Evolutionary conservation across 2,797 vertebrate genomes (phyloP).

Genomic region (Aplochiton taeniatus): DNA sequence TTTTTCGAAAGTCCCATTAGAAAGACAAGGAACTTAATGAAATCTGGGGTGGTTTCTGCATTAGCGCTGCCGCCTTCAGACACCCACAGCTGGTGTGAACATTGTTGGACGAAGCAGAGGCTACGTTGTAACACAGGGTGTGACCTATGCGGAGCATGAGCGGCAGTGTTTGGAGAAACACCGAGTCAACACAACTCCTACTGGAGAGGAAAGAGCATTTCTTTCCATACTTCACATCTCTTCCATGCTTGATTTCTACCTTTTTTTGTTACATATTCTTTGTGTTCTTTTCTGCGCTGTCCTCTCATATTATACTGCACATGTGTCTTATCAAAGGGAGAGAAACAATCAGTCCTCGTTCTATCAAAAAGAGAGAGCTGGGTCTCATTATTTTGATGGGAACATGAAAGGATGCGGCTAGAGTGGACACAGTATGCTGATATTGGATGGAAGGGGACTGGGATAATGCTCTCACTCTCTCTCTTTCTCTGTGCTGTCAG

Average conservation of each 20-base stretch:
- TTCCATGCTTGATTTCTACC: constrained; percentile 1
- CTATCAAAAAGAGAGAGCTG: constrained; percentile 60
- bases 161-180: constrained; percentile 44
- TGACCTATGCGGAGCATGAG: background rate
- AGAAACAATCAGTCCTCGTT: constrained; percentile 68
- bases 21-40: constrained; percentile 3
- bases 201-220: constrained; percentile 40
- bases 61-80: constrained; percentile 29
- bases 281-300: constrained; percentile 3
- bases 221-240: background rate
- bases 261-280: background rate
- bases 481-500: no score
- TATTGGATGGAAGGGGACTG: constrained; percentile 59
- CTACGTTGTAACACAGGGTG: constrained; percentile 29
- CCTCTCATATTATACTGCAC: constrained; percentile 33
- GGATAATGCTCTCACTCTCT: constrained; percentile 42
- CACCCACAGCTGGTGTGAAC: constrained; percentile 42
- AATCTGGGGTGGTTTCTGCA: constrained; percentile 23
- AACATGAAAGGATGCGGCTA: constrained; percentile 68
- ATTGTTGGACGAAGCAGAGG: constrained; percentile 37
- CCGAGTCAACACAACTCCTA: constrained; percentile 57
- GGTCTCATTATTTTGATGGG: constrained; percentile 69
- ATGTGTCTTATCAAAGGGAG: constrained; percentile 65
- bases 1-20: no score
- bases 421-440: constrained; percentile 68